phyloP scores from a whole-genome alignment of 2,888 invertebrate genomes.

The Phytoseiulus persimilis region DNA sequence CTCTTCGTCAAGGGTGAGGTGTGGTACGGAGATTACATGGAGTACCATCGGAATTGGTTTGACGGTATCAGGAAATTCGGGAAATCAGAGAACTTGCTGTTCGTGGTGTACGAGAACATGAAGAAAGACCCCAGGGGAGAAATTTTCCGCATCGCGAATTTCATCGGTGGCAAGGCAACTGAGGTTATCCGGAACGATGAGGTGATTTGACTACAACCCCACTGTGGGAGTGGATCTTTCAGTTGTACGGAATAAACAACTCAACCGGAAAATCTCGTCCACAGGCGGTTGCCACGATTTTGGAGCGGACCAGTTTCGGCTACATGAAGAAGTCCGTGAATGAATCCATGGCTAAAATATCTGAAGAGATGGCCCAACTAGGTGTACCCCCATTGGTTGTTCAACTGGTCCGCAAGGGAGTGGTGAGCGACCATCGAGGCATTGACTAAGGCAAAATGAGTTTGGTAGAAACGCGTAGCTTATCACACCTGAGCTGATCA shows the following conservation, averaged over 20 bases:
- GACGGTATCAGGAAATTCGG: background rate
- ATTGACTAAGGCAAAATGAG: background rate
- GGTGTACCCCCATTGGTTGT: background rate
- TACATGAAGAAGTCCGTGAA: background rate
- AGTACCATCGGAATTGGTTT: background rate
- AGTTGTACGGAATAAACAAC: too few species aligned
- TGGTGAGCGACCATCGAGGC: background rate
- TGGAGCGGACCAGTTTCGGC: background rate
- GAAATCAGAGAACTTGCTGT: background rate
- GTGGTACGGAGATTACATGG: conserved; percentile 21
- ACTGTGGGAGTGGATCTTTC: too few species aligned
- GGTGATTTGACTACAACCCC: background rate
- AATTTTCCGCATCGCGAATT: background rate
- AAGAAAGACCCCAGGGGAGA: background rate
- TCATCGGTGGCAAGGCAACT: background rate
- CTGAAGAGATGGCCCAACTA: background rate
- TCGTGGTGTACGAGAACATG: conserved; percentile 30
- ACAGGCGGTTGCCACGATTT: background rate
- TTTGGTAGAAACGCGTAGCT: too few species aligned
- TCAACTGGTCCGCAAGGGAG: conserved; percentile 1
- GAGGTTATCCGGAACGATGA: background rate
- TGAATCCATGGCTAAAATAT: too few species aligned
- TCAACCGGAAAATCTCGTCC: background rate
- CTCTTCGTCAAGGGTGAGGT: background rate
- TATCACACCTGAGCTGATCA: too few species aligned